Conservation (phyloP, 2,797 vertebrate genomes). For the Sebastes glaucus region DNA sequence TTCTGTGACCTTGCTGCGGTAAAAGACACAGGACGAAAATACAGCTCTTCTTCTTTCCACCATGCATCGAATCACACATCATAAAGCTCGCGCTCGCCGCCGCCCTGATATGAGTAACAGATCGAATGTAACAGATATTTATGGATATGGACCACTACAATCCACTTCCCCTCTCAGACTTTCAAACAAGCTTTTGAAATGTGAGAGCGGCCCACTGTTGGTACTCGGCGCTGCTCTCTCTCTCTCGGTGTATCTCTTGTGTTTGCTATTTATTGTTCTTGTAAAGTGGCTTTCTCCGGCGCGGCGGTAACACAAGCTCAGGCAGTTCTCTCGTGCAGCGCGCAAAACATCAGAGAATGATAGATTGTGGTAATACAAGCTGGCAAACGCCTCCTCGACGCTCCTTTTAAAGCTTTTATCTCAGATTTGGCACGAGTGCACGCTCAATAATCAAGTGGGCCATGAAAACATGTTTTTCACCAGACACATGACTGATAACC, state of each 20-base stretch:
- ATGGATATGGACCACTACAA: conserved; percentile 42
- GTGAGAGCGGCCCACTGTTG: conserved; percentile 49
- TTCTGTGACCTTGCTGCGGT: conserved; percentile 63
- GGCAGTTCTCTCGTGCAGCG: conserved; percentile 51
- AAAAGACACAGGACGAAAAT: conserved; percentile 28
- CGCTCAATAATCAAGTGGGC: conserved; percentile 66
- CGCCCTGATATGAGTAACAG: conserved; percentile 24
- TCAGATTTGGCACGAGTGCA: conserved; percentile 58
- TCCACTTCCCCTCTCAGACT: conserved; percentile 49
- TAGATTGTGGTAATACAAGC: conserved; percentile 74
- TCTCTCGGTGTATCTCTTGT: conserved; percentile 56
- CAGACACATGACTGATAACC: conserved; percentile 37
- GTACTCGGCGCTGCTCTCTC: conserved; percentile 15
- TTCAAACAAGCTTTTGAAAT: conserved; percentile 68
- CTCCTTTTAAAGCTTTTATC: conserved; percentile 79
- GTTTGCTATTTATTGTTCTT: conserved; percentile 77
- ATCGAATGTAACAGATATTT: conserved; percentile 63
- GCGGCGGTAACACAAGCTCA: conserved; percentile 71
- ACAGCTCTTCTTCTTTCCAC: neutral
- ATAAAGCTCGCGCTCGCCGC: neutral
- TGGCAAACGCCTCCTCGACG: conserved; percentile 61
- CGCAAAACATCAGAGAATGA: conserved; percentile 58
- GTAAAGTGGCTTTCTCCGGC: conserved; percentile 69
- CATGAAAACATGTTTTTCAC: conserved; percentile 64
- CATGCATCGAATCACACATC: conserved; percentile 33